phyloP scores from a whole-genome alignment of 2,113 vertebrate species.

The Myiagra hebetior region DNA sequence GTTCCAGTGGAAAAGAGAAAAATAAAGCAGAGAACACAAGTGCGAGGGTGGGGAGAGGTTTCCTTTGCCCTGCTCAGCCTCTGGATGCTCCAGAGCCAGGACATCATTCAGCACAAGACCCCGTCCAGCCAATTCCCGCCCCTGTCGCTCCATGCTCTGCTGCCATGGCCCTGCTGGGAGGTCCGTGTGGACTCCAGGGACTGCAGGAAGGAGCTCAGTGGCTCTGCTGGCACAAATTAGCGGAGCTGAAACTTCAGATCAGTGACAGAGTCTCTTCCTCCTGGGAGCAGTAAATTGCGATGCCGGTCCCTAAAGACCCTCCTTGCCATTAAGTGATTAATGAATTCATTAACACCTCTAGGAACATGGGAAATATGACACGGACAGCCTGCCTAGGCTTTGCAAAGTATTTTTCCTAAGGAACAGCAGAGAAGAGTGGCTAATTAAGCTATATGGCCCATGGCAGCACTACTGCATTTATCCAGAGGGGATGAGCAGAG shows the following conservation, averaged over 20 bases:
- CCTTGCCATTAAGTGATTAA: slow-evolving; percentile 78
- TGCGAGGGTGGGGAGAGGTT: fast-evolving
- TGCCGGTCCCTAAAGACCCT: slow-evolving; percentile 64
- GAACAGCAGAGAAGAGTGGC: slow-evolving; percentile 60
- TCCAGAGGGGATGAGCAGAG: slow-evolving; percentile 46
- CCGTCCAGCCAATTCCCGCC: background rate
- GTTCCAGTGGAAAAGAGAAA: background rate
- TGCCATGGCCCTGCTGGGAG: background rate
- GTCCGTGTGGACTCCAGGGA: background rate
- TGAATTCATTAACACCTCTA: slow-evolving; percentile 78
- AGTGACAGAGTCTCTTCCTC: slow-evolving; percentile 54
- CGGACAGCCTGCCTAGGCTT: slow-evolving; percentile 59
- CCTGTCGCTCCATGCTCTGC: background rate
- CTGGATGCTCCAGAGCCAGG: background rate
- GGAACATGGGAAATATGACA: slow-evolving; percentile 66
- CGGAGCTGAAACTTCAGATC: slow-evolving; percentile 33
- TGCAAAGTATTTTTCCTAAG: background rate
- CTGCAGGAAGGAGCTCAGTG: background rate
- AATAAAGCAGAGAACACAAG: background rate
- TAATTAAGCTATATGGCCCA: slow-evolving; percentile 70
- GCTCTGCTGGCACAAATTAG: slow-evolving; percentile 38
- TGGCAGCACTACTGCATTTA: slow-evolving; percentile 63
- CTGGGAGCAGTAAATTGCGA: slow-evolving; percentile 62
- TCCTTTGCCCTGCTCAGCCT: background rate
- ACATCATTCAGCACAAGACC: background rate